These are phyloP conservation scores for Illadopsis cleaveri DNA, from an alignment of 2,113 vertebrate genomes.

Conservation along the genomic window DNA sequence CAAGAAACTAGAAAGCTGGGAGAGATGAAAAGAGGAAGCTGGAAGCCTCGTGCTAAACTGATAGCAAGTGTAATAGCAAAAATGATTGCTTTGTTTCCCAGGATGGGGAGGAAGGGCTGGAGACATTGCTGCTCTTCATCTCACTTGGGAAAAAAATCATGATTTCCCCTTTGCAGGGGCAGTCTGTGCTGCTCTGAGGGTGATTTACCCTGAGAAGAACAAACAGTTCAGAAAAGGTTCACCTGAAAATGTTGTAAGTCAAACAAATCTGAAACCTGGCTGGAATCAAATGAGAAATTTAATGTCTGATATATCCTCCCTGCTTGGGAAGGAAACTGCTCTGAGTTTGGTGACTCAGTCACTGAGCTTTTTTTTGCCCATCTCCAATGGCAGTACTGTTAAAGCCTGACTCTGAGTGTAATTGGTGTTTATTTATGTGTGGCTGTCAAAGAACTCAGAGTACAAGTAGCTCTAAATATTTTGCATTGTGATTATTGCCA, in stretches of 20 bases:
- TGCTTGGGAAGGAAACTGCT: background rate
- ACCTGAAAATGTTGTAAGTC: background rate
- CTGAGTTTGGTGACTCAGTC: background rate
- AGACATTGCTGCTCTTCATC: background rate
- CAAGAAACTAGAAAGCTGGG: conserved; percentile 49
- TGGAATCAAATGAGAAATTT: background rate
- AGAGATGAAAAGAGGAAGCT: conserved; percentile 49
- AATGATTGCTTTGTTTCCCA: conserved; percentile 37
- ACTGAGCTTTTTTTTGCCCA: background rate
- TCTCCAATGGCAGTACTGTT: background rate
- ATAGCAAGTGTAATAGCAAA: conserved; percentile 28
- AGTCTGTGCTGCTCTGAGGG: background rate
- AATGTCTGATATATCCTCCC: background rate
- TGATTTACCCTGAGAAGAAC: background rate
- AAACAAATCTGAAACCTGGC: background rate
- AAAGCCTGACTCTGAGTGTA: background rate
- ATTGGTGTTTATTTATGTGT: background rate
- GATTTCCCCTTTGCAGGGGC: background rate
- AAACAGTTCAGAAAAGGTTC: background rate
- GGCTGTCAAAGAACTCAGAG: background rate
- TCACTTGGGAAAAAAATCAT: background rate
- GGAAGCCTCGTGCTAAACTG: background rate
- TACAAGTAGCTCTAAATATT: background rate
- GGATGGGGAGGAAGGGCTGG: background rate
- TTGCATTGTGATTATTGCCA: background rate